phyloP scores from a whole-genome alignment of 2,113 vertebrate species.

The Chroicocephalus ridibundus region DNA sequence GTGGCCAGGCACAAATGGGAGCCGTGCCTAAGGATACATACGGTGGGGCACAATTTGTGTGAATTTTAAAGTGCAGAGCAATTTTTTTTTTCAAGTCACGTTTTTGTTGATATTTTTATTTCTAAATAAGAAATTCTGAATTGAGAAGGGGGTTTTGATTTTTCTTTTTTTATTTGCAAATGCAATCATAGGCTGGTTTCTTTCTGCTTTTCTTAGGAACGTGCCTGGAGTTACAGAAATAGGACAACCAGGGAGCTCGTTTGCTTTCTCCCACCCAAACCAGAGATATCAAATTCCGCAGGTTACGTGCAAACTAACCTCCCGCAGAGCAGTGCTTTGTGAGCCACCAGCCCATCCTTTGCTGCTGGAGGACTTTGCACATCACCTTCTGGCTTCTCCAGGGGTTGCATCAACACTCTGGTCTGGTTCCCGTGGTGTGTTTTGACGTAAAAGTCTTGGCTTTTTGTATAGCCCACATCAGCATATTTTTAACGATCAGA shows the following conservation, averaged over 20 bases:
- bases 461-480: background rate
- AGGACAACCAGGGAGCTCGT: background rate
- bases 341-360: background rate
- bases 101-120: background rate
- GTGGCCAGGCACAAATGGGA: background rate
- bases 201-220: background rate
- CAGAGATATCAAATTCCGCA: background rate
- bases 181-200: background rate
- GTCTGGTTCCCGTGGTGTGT: background rate
- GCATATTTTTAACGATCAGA: background rate
- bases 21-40: accelerated
- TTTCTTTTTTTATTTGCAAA: background rate
- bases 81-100: background rate
- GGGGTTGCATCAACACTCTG: background rate
- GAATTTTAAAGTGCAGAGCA: background rate
- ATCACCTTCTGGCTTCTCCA: background rate
- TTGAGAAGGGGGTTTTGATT: background rate
- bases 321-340: background rate
- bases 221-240: background rate
- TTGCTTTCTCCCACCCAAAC: background rate
- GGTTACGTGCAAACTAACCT: background rate
- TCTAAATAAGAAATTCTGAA: background rate
- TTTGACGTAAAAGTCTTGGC: background rate
- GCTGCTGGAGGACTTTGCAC: background rate
- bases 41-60: background rate